A percentile compares a stretch with the other conserved stretches of the same genome.
phyloP scores from a whole-genome alignment of 2,888 invertebrate genomes.

The Ramazzottius varieornatus region DNA sequence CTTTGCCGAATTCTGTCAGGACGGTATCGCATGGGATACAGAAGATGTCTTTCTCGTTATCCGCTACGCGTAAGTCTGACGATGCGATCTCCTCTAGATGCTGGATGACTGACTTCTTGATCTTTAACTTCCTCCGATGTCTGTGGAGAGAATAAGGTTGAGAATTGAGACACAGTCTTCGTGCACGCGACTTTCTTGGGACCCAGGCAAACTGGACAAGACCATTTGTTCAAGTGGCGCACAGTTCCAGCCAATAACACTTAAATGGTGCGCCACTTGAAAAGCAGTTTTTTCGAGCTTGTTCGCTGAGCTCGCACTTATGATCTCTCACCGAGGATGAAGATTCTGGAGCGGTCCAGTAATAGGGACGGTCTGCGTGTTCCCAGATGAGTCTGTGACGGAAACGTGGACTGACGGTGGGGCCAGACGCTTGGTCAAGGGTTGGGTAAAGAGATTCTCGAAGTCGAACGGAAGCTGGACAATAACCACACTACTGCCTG shows the following conservation, averaged over 20 bases:
- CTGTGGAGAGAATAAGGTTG: not conserved
- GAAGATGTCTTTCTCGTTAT: not conserved
- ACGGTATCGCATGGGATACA: not conserved
- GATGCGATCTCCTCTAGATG: not conserved
- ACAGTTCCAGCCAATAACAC: too few species aligned
- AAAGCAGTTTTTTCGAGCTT: not conserved
- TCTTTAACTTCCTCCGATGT: not conserved
- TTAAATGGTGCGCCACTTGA: not conserved
- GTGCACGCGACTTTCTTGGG: too few species aligned
- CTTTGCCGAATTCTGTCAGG: not conserved
- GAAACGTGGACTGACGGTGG: too few species aligned
- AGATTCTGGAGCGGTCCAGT: too few species aligned
- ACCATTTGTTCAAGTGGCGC: too few species aligned
- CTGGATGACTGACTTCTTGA: not conserved
- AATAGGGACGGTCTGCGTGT: too few species aligned
- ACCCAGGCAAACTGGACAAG: too few species aligned
- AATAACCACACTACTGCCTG: not conserved
- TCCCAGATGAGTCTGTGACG: too few species aligned
- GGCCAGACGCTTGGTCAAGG: too few species aligned
- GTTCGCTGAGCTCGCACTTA: too few species aligned
- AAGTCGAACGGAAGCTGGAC: slow-evolving; percentile 2
- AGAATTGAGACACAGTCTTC: too few species aligned
- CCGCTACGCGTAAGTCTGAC: not conserved
- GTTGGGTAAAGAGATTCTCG: not conserved
- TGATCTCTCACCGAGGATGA: too few species aligned